Base-by-base conservation (phyloP, 2,113 vertebrate genomes). In the Elephantulus edwardii region DNA sequence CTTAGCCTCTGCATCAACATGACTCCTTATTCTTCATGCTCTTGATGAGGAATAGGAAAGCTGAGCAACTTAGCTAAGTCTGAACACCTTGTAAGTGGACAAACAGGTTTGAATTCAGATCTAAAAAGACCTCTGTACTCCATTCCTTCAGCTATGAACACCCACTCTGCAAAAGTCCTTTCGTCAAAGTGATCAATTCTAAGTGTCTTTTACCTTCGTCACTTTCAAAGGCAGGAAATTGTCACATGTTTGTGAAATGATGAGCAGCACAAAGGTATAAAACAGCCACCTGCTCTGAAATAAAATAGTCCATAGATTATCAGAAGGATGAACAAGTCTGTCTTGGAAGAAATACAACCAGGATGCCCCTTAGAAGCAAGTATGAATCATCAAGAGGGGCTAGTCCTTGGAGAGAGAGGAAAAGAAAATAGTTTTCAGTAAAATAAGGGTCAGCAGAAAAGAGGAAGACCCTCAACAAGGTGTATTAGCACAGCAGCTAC, bases 301-400 rank as follows among this genome's bases (percentile, higher is more conserved):
- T 79, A 85, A 93, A 91, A 78, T 54, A 66, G 80, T 64, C 90
- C 88, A 74, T n/a, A n/a, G n/a, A n/a, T n/a, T n/a, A n/a, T n/a
- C n/a, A n/a, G n/a, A n/a, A n/a, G n/a, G n/a, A n/a, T n/a, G n/a
- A n/a, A n/a, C n/a, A n/a, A n/a, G n/a, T n/a, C n/a, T n/a, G n/a
- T n/a, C n/a, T n/a, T n/a, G n/a, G n/a, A n/a, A n/a, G n/a, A n/a
- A n/a, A n/a, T n/a, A n/a, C n/a, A n/a, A n/a, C n/a, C n/a, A n/a
- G n/a, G n/a, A n/a, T n/a, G n/a, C n/a, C n/a, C n/a, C n/a, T n/a
- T n/a, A n/a, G n/a, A n/a, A n/a, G n/a, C n/a, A n/a, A n/a, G n/a
- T n/a, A n/a, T n/a, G n/a, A n/a, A n/a, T n/a, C n/a, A n/a, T n/a
- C n/a, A n/a, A n/a, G n/a, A n/a, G n/a, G n/a, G n/a, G n/a, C n/a